Evolutionary conservation across 1,140 invertebrate species (phyloP).

Genomic region (Solenopsis fugax): DNA sequence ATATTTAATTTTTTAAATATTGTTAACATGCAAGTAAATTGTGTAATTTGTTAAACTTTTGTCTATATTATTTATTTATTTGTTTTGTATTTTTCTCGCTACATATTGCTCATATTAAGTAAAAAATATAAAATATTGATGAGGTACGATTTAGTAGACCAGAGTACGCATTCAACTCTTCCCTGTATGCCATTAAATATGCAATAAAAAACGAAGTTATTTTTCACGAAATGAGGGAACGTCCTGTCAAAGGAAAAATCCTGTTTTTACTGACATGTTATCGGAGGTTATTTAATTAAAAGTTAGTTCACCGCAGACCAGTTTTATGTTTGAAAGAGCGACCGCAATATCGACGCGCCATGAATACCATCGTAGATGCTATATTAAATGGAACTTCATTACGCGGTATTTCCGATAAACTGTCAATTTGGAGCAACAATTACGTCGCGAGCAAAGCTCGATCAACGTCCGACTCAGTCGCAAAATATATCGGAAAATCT

Average conservation of each 20-base stretch:
- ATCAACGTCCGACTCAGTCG: background rate
- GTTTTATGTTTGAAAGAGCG: slow-evolving; percentile 15
- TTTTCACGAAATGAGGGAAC: slow-evolving; percentile 13
- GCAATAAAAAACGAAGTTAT: background rate
- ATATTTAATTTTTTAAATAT: no score
- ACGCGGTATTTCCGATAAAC: slow-evolving; percentile 31
- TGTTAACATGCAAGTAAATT: no score
- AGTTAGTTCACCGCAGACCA: background rate
- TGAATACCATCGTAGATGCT: background rate
- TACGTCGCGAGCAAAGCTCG: slow-evolving; percentile 27
- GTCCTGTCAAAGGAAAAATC: background rate
- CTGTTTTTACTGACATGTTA: background rate
- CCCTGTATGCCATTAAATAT: background rate
- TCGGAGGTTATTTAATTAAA: slow-evolving; percentile 57
- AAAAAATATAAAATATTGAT: no score
- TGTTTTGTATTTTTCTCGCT: no score
- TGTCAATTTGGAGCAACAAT: slow-evolving; percentile 46
- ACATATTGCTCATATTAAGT: no score
- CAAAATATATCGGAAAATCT: slow-evolving; percentile 13
- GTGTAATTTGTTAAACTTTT: no score
- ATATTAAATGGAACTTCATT: slow-evolving; percentile 30
- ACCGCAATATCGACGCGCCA: slow-evolving; percentile 17
- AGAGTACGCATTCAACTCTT: no score
- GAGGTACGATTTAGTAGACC: no score
- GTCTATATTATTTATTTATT: no score